Conservation (phyloP, 2,113 vertebrate species). For the Bubalus kerabau region DNA sequence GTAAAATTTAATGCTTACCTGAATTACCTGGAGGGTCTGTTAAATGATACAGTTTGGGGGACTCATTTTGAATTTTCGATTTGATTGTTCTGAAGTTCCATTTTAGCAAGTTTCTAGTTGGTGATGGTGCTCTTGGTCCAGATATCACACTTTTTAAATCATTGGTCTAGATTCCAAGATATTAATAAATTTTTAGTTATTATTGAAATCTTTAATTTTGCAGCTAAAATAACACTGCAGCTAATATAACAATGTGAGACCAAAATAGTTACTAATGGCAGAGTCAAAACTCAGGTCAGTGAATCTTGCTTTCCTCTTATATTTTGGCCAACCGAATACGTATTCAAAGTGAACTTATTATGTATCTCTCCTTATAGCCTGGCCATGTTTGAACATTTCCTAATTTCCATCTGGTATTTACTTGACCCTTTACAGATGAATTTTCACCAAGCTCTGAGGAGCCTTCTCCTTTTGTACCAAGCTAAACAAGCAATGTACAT, state of each 20-base stretch:
- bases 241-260: background rate
- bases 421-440: background rate
- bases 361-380: fast-evolving
- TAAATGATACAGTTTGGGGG: fast-evolving
- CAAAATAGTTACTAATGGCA: background rate
- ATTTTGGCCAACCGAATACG: background rate
- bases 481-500: background rate
- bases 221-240: background rate
- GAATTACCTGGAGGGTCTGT: background rate
- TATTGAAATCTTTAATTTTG: background rate
- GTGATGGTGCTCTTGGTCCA: background rate
- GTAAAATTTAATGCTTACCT: background rate
- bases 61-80: fast-evolving
- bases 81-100: background rate
- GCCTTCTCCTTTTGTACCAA: background rate
- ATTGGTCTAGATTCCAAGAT: background rate
- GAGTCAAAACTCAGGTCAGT: background rate
- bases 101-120: background rate
- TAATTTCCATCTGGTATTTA: background rate
- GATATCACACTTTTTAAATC: background rate
- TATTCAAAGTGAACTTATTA: background rate
- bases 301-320: background rate
- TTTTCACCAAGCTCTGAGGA: background rate
- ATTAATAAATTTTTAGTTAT: background rate
- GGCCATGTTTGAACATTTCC: background rate